Percentiles rank a stretch among this genome's conserved stretches.
Conservation (phyloP, 2,888 invertebrate genomes). For the Torymus texanus region DNA sequence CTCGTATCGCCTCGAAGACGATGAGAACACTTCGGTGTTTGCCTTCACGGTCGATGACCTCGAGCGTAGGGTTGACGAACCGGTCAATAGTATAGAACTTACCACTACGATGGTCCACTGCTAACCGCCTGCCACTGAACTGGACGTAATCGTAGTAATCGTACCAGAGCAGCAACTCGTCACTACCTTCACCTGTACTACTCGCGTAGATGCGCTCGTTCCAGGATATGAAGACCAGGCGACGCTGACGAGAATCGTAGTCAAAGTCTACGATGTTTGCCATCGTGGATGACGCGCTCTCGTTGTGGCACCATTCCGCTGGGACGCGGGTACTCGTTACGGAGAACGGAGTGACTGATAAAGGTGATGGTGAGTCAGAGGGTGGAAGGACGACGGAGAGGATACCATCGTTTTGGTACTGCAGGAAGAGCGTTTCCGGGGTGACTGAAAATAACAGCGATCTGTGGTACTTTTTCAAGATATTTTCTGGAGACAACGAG, state of each 20-base stretch:
- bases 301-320: background rate
- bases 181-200: background rate
- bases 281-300: background rate
- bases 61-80: slow-evolving; percentile 34
- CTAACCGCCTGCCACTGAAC: slow-evolving; percentile 22
- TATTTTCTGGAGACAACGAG: too few relatives aligned
- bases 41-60: slow-evolving; percentile 23
- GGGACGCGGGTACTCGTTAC: background rate
- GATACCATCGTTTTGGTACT: too few relatives aligned
- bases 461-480: too few relatives aligned
- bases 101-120: slow-evolving; percentile 15
- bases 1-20: background rate
- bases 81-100: slow-evolving; percentile 29
- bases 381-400: too few relatives aligned
- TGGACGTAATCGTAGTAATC: slow-evolving; percentile 40
- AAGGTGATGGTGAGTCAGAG: too few relatives aligned
- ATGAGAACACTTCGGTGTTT: slow-evolving; percentile 12
- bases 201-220: slow-evolving; percentile 28
- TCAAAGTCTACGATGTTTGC: slow-evolving; percentile 36
- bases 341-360: too few relatives aligned
- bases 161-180: slow-evolving; percentile 33
- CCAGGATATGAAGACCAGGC: slow-evolving; percentile 31
- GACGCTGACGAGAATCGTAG: background rate
- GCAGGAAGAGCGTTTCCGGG: too few relatives aligned
- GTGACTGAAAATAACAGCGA: too few relatives aligned